Percentiles rank a stretch among this genome's conserved stretches.
Conservation (phyloP, 2,888 invertebrate species). For the Mesochorus sp. region DNA sequence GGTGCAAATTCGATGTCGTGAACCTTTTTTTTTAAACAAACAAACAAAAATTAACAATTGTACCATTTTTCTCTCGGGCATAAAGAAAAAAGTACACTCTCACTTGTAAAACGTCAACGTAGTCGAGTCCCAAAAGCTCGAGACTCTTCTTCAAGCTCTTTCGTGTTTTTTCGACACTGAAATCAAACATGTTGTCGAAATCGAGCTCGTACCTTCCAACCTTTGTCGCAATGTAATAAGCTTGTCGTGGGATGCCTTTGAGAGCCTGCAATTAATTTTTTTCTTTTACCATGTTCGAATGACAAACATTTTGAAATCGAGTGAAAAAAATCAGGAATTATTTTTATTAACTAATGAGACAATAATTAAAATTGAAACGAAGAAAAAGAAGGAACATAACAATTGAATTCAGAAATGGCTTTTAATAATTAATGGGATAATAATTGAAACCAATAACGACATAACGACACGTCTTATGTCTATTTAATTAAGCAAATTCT, state of each 20-base stretch:
- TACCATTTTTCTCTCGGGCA: not conserved
- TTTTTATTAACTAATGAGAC: no score
- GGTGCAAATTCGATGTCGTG: constrained; percentile 96
- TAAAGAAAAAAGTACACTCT: constrained; percentile 38
- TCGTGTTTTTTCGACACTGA: constrained; percentile 89
- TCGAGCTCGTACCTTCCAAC: constrained; percentile 92
- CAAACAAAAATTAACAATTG: not conserved
- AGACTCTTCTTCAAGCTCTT: constrained; percentile 91
- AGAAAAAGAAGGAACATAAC: no score
- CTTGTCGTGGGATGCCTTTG: constrained; percentile 89
- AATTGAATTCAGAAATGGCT: no score
- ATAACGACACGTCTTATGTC: no score
- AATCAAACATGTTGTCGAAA: constrained; percentile 92
- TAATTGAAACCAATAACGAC: no score
- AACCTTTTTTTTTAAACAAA: constrained; percentile 84
- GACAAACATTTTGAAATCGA: not conserved
- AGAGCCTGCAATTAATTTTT: constrained; percentile 85
- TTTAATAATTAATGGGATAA: no score
- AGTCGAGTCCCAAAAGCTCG: constrained; percentile 88
- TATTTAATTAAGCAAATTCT: no score
- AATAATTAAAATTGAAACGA: no score
- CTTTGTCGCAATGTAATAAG: constrained; percentile 96
- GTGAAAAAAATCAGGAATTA: not conserved
- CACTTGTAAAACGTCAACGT: constrained; percentile 95
- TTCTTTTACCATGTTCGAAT: not conserved